Evolutionary conservation across 2,797 vertebrate species (phyloP).

Genomic region (Decapterus maruadsi): DNA sequence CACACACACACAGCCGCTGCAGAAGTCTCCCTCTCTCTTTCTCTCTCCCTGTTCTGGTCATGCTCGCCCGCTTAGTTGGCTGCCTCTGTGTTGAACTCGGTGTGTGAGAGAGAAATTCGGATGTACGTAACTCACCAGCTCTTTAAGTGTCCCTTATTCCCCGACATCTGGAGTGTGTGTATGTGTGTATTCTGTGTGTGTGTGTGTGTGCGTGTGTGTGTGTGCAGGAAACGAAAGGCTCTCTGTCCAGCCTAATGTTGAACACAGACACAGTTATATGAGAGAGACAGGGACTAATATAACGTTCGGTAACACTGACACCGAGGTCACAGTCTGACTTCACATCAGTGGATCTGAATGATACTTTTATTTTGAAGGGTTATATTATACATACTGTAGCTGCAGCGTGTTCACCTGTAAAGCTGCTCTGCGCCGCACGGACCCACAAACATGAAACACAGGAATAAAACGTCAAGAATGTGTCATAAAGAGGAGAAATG

Average conservation of each 20-base stretch:
- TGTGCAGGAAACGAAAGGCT: slow-evolving; percentile 43
- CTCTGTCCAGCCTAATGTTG: slow-evolving; percentile 59
- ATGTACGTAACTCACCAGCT: slow-evolving; percentile 79
- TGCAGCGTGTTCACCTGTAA: slow-evolving; percentile 26
- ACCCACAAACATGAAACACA: background rate
- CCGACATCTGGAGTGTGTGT: slow-evolving; percentile 72
- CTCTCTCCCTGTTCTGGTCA: slow-evolving; percentile 21
- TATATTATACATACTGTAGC: background rate
- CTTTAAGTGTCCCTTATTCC: slow-evolving; percentile 77
- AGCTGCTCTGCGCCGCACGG: background rate
- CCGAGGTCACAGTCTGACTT: slow-evolving; percentile 49
- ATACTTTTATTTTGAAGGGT: slow-evolving; percentile 65
- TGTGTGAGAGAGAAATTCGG: slow-evolving; percentile 74
- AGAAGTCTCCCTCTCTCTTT: background rate
- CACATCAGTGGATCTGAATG: slow-evolving; percentile 15
- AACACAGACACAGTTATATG: slow-evolving; percentile 64
- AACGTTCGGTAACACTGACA: slow-evolving; percentile 30
- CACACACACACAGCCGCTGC: too few species aligned
- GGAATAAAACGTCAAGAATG: background rate
- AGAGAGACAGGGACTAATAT: slow-evolving; percentile 46
- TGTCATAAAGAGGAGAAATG: background rate
- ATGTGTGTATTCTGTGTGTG: slow-evolving; percentile 35
- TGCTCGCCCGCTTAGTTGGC: slow-evolving; percentile 64
- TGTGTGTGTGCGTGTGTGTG: slow-evolving; percentile 42
- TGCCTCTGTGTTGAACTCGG: slow-evolving; percentile 70